Conservation (phyloP, 2,888 invertebrate species). For the Mimumesa dahlbomi region DNA sequence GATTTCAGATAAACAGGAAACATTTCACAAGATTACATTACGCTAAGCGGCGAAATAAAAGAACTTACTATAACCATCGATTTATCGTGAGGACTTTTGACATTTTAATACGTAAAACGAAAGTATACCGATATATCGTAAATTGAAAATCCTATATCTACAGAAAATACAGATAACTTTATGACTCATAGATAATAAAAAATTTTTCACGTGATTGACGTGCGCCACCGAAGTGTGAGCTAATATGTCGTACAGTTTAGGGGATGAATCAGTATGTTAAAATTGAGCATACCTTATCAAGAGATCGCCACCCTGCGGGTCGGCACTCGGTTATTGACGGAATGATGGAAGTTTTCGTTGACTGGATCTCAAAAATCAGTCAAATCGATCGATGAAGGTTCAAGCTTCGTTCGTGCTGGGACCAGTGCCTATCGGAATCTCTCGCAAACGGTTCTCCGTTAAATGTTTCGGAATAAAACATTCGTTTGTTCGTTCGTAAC, state of each 20-base stretch:
- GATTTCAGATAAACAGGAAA: slow-evolving; percentile 25
- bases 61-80: no score
- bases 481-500: slow-evolving; percentile 68
- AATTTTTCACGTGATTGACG: slow-evolving; percentile 44
- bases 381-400: slow-evolving; percentile 66
- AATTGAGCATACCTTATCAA: slow-evolving; percentile 75
- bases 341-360: slow-evolving; percentile 88
- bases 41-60: no score
- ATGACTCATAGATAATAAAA: slow-evolving; percentile 31
- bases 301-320: slow-evolving; percentile 89
- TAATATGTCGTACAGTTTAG: no score
- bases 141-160: background rate
- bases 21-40: background rate
- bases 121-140: slow-evolving; percentile 1
- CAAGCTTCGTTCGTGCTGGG: slow-evolving; percentile 58
- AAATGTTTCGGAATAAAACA: slow-evolving; percentile 67
- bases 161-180: background rate
- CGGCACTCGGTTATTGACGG: slow-evolving; percentile 89
- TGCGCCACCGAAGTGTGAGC: background rate
- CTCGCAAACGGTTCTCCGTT: slow-evolving; percentile 61
- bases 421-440: slow-evolving; percentile 70
- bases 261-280: background rate
- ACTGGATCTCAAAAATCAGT: slow-evolving; percentile 80
- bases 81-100: no score
- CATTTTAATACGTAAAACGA: no score